A percentile compares a stretch with the other conserved stretches of the same genome.
Evolutionary conservation across 2,113 vertebrate species (phyloP).

Genomic region (Takifugu bimaculatus): DNA sequence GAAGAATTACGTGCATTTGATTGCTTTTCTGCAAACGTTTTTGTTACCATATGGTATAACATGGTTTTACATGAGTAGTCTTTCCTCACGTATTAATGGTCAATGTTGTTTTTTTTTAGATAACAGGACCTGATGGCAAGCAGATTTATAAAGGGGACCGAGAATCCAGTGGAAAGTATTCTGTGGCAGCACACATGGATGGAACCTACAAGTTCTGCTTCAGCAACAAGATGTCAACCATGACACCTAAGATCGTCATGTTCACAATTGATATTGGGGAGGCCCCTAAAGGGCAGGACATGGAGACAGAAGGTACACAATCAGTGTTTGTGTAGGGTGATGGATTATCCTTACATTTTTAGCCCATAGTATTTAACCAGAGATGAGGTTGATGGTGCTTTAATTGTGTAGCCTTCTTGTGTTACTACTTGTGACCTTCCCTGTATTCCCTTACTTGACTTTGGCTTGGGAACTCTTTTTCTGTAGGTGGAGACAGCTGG

Average conservation of each 20-base stretch:
- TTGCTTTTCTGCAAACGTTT: too few species aligned
- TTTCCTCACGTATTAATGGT: neutral
- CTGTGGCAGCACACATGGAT: conserved; percentile 97
- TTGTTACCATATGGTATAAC: conserved; percentile 38
- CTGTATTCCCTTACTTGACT: conserved; percentile 15
- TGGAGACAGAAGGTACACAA: conserved; percentile 89
- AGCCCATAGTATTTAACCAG: neutral
- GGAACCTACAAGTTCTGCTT: conserved; percentile 98
- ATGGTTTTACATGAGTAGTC: neutral
- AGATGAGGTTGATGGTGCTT: neutral
- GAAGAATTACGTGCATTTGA: too few species aligned
- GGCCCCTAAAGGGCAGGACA: conserved; percentile 93
- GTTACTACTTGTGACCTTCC: neutral
- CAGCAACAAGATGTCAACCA: conserved; percentile 99
- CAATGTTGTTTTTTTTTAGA: conserved; percentile 67
- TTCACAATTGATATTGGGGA: conserved; percentile 98
- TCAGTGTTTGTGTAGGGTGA: neutral
- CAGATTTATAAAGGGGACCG: conserved; percentile 95
- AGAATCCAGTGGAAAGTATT: conserved; percentile 98
- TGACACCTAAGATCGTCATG: conserved; percentile 99
- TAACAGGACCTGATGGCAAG: conserved; percentile 95
- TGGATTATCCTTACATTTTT: too few species aligned
- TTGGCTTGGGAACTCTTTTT: conserved; percentile 23
- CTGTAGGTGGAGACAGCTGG: conserved; percentile 66
- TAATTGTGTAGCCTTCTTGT: neutral